Conservation (phyloP, 2,797 vertebrate species). For the Mormyrus hasselquistii region DNA sequence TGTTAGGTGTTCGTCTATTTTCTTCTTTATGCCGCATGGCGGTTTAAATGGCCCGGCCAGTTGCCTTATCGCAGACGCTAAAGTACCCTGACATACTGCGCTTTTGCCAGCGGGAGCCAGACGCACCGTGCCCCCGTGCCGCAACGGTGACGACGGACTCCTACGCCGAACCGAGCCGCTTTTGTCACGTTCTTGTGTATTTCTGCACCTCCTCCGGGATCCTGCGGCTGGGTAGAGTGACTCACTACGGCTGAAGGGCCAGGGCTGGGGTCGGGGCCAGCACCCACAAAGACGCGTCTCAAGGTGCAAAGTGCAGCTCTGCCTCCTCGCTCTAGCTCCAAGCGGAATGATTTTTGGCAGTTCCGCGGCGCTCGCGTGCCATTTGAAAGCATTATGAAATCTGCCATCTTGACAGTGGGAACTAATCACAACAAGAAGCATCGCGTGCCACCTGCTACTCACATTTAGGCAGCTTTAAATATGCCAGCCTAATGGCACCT, state of each 20-base stretch:
- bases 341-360: constrained; percentile 56
- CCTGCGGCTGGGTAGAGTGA: background rate
- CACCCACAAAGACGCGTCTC: background rate
- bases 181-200: background rate
- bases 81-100: background rate
- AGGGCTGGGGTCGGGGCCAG: background rate
- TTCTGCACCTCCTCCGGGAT: background rate
- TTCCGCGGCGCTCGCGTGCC: constrained; percentile 56
- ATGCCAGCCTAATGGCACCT: constrained; percentile 60
- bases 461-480: constrained; percentile 63
- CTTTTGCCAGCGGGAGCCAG: background rate
- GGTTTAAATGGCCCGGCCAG: background rate
- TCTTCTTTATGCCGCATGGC: background rate
- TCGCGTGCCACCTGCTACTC: constrained; percentile 67
- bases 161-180: background rate
- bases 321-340: constrained; percentile 51
- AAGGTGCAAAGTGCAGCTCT: constrained; percentile 14
- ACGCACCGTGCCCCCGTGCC: background rate
- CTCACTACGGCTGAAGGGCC: background rate
- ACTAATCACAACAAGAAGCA: constrained; percentile 68
- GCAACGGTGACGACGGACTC: background rate
- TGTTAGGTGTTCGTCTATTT: background rate
- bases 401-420: constrained; percentile 62
- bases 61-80: background rate
- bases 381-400: constrained; percentile 67